Percentiles rank a stretch among this genome's conserved stretches.
Conservation (phyloP, 2,888 invertebrate species). For the Hoplodrina ambigua region DNA sequence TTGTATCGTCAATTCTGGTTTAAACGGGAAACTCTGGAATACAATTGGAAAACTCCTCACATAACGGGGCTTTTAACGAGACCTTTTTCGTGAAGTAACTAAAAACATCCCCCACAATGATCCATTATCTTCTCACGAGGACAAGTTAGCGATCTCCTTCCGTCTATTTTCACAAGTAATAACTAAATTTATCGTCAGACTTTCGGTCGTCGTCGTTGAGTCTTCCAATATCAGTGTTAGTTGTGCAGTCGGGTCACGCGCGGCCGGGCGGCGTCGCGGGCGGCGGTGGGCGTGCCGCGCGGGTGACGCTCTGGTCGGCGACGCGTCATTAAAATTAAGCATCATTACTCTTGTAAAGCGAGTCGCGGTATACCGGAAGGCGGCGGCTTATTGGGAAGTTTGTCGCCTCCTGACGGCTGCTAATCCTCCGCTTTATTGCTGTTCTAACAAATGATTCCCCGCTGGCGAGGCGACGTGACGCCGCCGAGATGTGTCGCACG, state of each 20-base stretch:
- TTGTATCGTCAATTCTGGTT: constrained; percentile 78
- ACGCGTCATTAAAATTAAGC: constrained; percentile 90
- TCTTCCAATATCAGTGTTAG: constrained; percentile 85
- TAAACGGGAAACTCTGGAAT: constrained; percentile 79
- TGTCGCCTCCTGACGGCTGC: constrained; percentile 81
- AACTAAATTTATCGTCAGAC: constrained; percentile 90
- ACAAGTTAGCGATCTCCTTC: constrained; percentile 90
- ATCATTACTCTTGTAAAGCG: constrained; percentile 89
- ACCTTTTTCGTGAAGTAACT: constrained; percentile 87
- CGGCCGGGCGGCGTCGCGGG: constrained; percentile 70
- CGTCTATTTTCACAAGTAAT: constrained; percentile 91
- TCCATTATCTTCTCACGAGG: constrained; percentile 89
- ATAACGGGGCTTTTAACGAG: constrained; percentile 88
- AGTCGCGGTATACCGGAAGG: constrained; percentile 82
- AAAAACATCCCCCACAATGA: constrained; percentile 88
- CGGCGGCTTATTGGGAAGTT: constrained; percentile 86
- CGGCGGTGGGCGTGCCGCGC: constrained; percentile 68
- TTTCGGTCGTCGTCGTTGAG: constrained; percentile 83
- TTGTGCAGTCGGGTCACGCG: constrained; percentile 85
- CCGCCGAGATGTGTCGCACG: constrained; percentile 55
- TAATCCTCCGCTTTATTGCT: constrained; percentile 87
- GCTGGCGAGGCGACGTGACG: constrained; percentile 69
- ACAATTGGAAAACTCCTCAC: constrained; percentile 87
- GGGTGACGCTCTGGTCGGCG: constrained; percentile 78
- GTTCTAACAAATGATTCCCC: constrained; percentile 84